These are phyloP conservation scores for Ceratotherium simum DNA, from an alignment of 2,113 vertebrate species.

Conservation along the genomic window DNA sequence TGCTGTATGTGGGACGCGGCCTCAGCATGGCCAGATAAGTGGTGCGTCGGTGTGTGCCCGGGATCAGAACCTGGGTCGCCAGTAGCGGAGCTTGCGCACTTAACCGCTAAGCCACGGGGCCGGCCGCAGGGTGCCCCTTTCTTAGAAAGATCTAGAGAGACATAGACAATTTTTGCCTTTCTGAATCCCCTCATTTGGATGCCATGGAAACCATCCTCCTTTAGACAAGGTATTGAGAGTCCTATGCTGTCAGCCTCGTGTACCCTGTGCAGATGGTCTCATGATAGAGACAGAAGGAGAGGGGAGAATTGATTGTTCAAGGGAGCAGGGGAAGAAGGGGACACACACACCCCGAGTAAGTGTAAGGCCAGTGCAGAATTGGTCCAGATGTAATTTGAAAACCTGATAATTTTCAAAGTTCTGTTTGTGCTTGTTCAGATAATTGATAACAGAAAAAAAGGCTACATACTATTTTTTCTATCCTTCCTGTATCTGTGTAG, in stretches of 20 bases:
- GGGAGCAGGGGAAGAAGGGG: neutral
- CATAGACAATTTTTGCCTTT: neutral
- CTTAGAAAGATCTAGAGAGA: neutral
- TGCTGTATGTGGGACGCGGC: too few species aligned
- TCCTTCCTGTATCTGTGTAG: neutral
- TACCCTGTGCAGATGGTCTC: neutral
- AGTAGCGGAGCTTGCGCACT: too few species aligned
- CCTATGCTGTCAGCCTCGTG: neutral
- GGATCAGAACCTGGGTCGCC: too few species aligned
- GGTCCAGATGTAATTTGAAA: neutral
- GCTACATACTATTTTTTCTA: neutral
- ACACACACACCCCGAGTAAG: too few species aligned
- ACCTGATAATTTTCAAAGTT: slow-evolving; percentile 19
- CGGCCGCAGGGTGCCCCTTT: neutral
- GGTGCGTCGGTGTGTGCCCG: too few species aligned
- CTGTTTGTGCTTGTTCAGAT: neutral
- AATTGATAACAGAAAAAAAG: neutral
- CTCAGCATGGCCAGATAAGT: too few species aligned
- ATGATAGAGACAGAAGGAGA: neutral
- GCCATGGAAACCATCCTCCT: neutral
- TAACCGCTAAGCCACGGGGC: too few species aligned
- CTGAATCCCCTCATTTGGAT: neutral
- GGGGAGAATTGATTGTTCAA: neutral
- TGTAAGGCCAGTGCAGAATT: neutral
- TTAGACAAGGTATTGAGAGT: neutral